Evolutionary conservation across 2,797 vertebrate genomes (phyloP).

Genomic region (Enteromius fasciolatus): DNA sequence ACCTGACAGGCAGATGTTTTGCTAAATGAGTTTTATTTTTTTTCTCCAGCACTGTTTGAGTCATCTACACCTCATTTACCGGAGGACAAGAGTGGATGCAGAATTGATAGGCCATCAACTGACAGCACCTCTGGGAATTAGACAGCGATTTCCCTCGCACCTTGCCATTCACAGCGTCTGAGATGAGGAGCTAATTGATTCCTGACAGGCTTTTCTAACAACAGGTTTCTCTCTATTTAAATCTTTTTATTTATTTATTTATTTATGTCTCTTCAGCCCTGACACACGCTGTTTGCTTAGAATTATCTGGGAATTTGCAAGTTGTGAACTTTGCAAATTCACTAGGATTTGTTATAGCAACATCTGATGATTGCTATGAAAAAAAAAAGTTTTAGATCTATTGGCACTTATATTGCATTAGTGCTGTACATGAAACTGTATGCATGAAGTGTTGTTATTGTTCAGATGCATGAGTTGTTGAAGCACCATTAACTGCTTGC

Average conservation of each 20-base stretch:
- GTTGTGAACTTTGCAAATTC: not conserved
- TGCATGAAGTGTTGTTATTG: slow-evolving; percentile 10
- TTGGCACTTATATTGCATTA: slow-evolving; percentile 34
- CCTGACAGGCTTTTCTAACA: slow-evolving; percentile 38
- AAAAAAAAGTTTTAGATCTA: not conserved
- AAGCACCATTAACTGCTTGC: slow-evolving; percentile 20
- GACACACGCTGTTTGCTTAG: not conserved
- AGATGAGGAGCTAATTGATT: slow-evolving; percentile 48
- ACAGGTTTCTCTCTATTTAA: slow-evolving; percentile 36
- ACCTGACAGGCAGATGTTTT: slow-evolving; percentile 49
- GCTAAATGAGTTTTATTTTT: slow-evolving; percentile 46
- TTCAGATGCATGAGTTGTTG: slow-evolving; percentile 15
- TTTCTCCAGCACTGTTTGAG: slow-evolving; percentile 22
- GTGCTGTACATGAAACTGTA: not conserved
- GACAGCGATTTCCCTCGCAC: slow-evolving; percentile 38
- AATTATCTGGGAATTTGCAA: not conserved
- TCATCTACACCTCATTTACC: slow-evolving; percentile 34
- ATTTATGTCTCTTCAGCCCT: not conserved
- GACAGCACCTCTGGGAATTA: slow-evolving; percentile 47
- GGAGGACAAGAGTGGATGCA: slow-evolving; percentile 40
- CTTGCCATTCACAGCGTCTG: slow-evolving; percentile 20
- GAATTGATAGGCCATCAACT: slow-evolving; percentile 45
- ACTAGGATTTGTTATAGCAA: not conserved
- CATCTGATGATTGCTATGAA: not conserved
- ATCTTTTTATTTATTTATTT: not conserved